Base-by-base conservation (phyloP, 2,113 vertebrate species). In the Nicator chloris region DNA sequence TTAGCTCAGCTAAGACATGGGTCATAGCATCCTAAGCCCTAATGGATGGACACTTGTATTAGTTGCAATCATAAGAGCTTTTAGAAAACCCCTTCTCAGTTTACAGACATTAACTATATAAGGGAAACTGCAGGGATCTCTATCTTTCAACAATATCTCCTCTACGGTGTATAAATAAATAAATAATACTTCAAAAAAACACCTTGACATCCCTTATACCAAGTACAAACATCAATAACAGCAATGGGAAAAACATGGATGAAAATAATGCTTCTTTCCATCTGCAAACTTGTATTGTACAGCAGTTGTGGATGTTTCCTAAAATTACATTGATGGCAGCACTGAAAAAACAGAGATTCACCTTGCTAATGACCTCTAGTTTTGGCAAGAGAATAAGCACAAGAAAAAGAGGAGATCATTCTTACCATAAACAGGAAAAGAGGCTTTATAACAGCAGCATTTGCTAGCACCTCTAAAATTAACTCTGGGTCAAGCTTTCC, bases 381-480 rank as follows among this genome's bases (percentile, higher is more conserved):
- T 95, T 92, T 96, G 92, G 76, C 85, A 96, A 86, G 86, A 86
- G 72, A 86, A 7, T 39, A 78, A 90, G 42, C 27, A 84, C 0
- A 0, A 86, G 57, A 66, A 93, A 93, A 93, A 96, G 59, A 82
- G 72, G 56, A 84, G 68, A 93, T 82, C 42, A 70, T 71, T 96
- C 85, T 92, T 88, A 91, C 90, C 71, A 93, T 96, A 94, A 95
- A 90, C 92, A 95, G 79, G 90, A 97, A 96, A 92, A 87, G 79
- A 93, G 27, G 49, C 50, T 94, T 84, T 92, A 13, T 82, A 92
- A 75, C 51, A 88, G 68, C 63, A 94, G 49, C 51, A 75, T 88
- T 95, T 94, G 44, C 82, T 94, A 88, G 47, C 80, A 95, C 90
- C 92, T 94, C 93, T 96, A 93, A 94, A 96, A 90, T 95, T 94